Evolutionary conservation across 2,797 vertebrate species (phyloP).

Genomic region (Parauchenoglanis ngamensis): DNA sequence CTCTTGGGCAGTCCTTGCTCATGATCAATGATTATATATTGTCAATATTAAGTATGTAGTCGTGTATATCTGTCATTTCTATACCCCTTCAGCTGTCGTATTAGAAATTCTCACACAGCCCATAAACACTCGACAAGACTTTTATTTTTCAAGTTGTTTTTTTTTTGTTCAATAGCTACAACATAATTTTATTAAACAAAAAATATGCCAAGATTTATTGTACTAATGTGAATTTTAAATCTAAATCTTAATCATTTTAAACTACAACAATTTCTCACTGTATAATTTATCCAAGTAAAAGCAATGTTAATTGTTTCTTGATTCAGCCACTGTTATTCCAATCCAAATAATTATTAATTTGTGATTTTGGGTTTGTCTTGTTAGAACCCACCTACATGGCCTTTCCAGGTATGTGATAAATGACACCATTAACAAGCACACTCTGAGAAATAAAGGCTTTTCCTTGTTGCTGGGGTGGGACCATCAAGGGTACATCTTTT

Average conservation of each 20-base stretch:
- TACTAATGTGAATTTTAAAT: background rate
- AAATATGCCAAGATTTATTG: background rate
- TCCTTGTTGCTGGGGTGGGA: background rate
- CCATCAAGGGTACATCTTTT: background rate
- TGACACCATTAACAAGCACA: conserved; percentile 8
- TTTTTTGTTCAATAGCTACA: background rate
- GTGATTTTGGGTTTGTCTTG: background rate
- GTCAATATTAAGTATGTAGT: background rate
- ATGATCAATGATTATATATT: background rate
- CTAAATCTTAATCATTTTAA: background rate
- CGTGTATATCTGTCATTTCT: background rate
- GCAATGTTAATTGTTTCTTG: background rate
- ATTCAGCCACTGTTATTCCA: background rate
- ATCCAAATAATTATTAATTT: background rate
- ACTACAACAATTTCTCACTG: background rate
- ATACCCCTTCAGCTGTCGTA: background rate
- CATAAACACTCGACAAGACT: background rate
- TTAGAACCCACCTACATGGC: background rate
- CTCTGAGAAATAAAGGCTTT: conserved; percentile 5
- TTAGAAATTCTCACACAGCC: background rate
- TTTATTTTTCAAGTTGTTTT: background rate
- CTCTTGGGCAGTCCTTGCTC: background rate
- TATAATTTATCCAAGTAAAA: background rate
- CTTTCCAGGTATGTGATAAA: conserved; percentile 6
- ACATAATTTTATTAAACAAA: background rate